Conservation (phyloP, 2,797 vertebrate species). For the Sarcoramphus papa region DNA sequence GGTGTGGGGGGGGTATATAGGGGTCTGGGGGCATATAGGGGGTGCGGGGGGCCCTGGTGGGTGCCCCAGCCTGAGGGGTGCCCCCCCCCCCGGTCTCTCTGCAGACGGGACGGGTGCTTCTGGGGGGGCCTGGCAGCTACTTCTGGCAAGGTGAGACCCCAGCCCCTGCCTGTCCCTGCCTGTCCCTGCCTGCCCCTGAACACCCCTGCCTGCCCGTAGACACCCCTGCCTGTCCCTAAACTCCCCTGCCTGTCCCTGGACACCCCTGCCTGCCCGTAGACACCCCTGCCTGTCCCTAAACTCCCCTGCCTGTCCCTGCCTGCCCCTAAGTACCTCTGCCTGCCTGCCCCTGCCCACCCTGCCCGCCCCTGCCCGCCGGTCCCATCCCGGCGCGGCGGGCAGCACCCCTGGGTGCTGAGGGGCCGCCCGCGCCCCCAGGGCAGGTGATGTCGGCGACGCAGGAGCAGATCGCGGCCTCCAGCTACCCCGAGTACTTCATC, state of each 20-base stretch:
- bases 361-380: not conserved
- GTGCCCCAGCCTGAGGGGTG: not conserved
- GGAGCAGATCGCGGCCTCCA: slow-evolving; percentile 81
- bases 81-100: slow-evolving; percentile 1
- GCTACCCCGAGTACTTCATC: slow-evolving; percentile 84
- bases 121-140: slow-evolving; percentile 91
- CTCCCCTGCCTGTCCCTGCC: not conserved
- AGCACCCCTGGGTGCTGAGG: not conserved
- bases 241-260: not conserved
- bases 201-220: too few species aligned
- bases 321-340: not conserved
- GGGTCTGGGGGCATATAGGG: not conserved
- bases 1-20: not conserved
- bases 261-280: not conserved
- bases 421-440: slow-evolving; percentile 66
- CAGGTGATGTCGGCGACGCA: slow-evolving; percentile 88
- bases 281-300: not conserved
- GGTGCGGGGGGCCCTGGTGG: not conserved
- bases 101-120: slow-evolving; percentile 86
- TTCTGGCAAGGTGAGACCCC: slow-evolving; percentile 87
- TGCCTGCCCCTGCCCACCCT: slow-evolving; percentile 54
- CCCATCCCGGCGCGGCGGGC: not conserved
- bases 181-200: too few species aligned
- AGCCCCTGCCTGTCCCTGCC: not conserved
- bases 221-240: too few species aligned